Conservation (phyloP, 2,888 invertebrate genomes). For the Formica aserva region DNA sequence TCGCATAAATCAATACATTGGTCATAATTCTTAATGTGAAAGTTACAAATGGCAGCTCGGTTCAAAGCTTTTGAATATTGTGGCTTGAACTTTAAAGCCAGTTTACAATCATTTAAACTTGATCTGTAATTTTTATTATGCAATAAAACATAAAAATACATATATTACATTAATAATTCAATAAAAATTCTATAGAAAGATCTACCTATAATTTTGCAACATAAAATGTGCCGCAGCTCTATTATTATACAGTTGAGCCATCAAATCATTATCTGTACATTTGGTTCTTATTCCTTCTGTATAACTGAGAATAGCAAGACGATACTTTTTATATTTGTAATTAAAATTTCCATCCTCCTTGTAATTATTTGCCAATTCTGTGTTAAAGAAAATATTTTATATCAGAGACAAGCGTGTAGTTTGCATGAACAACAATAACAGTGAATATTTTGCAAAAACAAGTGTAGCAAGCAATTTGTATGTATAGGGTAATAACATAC, state of each 20-base stretch:
- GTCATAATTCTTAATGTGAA: conserved; percentile 90
- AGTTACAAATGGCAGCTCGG: conserved; percentile 92
- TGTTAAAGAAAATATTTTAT: conserved; percentile 43
- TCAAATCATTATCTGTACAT: conserved; percentile 90
- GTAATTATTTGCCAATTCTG: conserved; percentile 94
- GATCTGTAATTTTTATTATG: conserved; percentile 86
- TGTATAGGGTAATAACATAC: conserved; percentile 77
- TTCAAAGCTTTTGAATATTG: conserved; percentile 92
- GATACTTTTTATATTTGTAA: conserved; percentile 97
- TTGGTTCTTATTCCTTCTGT: conserved; percentile 95
- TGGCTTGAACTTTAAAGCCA: conserved; percentile 91
- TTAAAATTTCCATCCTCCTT: conserved; percentile 99
- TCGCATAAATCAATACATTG: conserved; percentile 91
- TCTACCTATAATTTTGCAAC: conserved; percentile 91
- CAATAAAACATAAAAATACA: not conserved
- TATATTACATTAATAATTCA: not conserved
- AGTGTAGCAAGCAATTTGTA: not conserved
- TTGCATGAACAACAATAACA: not conserved
- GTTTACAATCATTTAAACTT: conserved; percentile 92
- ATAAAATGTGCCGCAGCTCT: conserved; percentile 95
- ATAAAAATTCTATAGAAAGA: conserved; percentile 4
- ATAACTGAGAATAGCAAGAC: conserved; percentile 94
- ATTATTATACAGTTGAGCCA: conserved; percentile 95
- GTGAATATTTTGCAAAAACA: not conserved
- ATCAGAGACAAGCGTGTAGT: not conserved